phyloP scores from a whole-genome alignment of 2,888 invertebrate genomes.

The Drosophila ezoana region DNA sequence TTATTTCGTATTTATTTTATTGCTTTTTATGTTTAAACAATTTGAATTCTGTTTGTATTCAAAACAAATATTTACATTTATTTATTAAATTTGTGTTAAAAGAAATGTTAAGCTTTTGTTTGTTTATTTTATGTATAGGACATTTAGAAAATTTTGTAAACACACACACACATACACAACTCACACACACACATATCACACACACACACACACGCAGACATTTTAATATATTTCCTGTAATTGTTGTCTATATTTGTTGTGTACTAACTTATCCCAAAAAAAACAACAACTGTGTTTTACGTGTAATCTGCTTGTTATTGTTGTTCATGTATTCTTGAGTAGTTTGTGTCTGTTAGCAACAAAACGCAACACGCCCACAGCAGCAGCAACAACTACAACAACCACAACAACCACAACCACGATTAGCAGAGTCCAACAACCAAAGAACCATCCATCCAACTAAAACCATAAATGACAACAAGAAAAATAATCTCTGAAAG shows the following conservation, averaged over 20 bases:
- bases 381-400: conserved; percentile 26
- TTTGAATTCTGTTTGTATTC: conserved; percentile 25
- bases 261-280: conserved; percentile 25
- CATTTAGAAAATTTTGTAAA: conserved; percentile 18
- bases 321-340: conserved; percentile 10
- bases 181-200: conserved; percentile 2
- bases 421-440: conserved; percentile 17
- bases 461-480: conserved; percentile 24
- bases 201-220: conserved; percentile 4
- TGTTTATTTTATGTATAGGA: conserved; percentile 11
- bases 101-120: conserved; percentile 30
- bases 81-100: conserved; percentile 31
- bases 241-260: conserved; percentile 43
- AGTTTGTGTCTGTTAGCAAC: conserved; percentile 28
- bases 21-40: conserved; percentile 30
- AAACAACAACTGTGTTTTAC: conserved; percentile 23
- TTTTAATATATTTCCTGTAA: conserved; percentile 38
- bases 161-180: conserved; percentile 24
- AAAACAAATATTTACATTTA: conserved; percentile 35
- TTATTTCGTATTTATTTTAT: conserved; percentile 19
- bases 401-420: conserved; percentile 11
- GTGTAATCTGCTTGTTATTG: conserved; percentile 27
- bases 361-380: conserved; percentile 22
- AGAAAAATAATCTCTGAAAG: background rate
- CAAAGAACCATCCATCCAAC: conserved; percentile 23